Conservation (phyloP, 2,888 invertebrate species). For the Ceraclea dissimilis region DNA sequence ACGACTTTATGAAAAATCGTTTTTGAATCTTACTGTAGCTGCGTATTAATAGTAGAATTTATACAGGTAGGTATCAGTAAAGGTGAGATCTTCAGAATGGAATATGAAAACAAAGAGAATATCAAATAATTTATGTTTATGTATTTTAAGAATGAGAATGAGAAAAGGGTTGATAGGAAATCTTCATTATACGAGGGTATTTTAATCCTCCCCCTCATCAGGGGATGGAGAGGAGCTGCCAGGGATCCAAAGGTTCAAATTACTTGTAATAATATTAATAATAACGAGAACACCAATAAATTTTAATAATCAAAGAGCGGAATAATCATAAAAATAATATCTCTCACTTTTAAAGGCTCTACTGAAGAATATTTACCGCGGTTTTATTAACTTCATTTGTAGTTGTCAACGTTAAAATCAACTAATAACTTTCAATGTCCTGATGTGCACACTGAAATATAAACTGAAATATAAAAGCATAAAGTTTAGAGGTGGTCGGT, state of each 20-base stretch:
- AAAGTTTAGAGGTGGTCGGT: too few relatives aligned
- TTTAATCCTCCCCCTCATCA: neutral
- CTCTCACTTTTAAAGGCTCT: too few relatives aligned
- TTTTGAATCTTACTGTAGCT: too few relatives aligned
- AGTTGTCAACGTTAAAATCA: too few relatives aligned
- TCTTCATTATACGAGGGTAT: neutral
- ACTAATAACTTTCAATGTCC: too few relatives aligned
- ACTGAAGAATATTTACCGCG: too few relatives aligned
- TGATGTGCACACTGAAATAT: too few relatives aligned
- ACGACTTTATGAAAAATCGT: too few relatives aligned
- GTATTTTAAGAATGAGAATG: conserved; percentile 1
- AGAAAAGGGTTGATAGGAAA: neutral
- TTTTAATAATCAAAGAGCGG: neutral
- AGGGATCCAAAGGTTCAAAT: neutral
- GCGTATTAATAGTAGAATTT: too few relatives aligned
- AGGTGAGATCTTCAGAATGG: conserved; percentile 5
- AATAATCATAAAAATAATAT: neutral
- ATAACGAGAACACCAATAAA: neutral
- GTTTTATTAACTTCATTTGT: too few relatives aligned
- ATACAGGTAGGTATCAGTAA: neutral
- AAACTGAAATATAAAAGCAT: too few relatives aligned
- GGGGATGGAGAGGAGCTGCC: neutral
- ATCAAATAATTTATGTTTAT: neutral
- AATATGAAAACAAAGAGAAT: conserved; percentile 1
- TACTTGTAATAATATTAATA: neutral